phyloP scores from a whole-genome alignment of 2,888 invertebrate species.

The Conomelus anceps region DNA sequence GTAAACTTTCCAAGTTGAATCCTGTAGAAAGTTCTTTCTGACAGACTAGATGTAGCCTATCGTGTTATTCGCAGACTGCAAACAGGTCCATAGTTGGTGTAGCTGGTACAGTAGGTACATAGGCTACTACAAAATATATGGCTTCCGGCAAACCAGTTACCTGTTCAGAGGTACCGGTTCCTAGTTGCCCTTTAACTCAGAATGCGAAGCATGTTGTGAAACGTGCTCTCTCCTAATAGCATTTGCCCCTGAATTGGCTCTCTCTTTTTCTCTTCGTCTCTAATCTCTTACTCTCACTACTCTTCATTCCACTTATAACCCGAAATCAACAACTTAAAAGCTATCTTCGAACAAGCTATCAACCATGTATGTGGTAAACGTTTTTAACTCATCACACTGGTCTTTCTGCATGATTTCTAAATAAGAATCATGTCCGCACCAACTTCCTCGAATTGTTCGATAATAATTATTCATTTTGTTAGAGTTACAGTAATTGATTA shows the following conservation, averaged over 20 bases:
- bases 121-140: background rate
- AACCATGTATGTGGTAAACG: background rate
- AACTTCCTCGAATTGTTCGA: background rate
- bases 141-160: background rate
- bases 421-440: background rate
- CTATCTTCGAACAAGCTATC: background rate
- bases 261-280: background rate
- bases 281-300: background rate
- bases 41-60: background rate
- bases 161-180: background rate
- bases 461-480: too few species aligned
- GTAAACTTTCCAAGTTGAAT: conserved; percentile 1
- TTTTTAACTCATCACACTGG: background rate
- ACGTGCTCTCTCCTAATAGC: background rate
- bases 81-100: background rate
- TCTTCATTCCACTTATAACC: background rate
- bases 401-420: background rate
- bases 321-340: background rate
- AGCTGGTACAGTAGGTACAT: background rate
- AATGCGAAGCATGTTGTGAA: background rate
- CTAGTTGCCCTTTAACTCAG: background rate
- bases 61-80: background rate
- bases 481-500: too few species aligned
- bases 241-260: background rate
- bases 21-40: conserved; percentile 3